Evolutionary conservation across 2,888 invertebrate species (phyloP), one percentile per base, ranked within the genome.

Genomic region (Lepidochrysops patricia): DNA sequence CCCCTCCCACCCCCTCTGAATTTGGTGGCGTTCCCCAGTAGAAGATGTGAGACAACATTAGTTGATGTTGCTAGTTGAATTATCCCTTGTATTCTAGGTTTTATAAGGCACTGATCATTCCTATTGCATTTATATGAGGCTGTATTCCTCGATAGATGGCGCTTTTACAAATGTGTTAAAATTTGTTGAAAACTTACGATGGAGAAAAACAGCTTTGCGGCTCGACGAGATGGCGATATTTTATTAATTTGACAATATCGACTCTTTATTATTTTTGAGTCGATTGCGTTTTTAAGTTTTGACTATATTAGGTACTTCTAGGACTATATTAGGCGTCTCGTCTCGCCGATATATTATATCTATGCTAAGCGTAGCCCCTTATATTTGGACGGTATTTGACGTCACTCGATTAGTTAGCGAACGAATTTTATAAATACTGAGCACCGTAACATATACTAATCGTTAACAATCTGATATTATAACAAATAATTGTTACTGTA

Each of bases 401-500:
- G 82, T 76, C 77, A 76, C 80, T 76, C 78, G 77, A 77, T 76
- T 88, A 89, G 87, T 80, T 89, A 88, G 87, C 80, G 82, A 89
- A 87, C 87, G 84, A 88, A 89, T 87, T 88, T 81, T 86, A 84
- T 79, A 79, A 62, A 77, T 82, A 86, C 77, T 75, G 84, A 84
- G 89, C 89, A 89, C 88, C 87, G 86, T 88, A 77, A 81, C 75
- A 79, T 82, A 77, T 77, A 76, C 76, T 79, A 77, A 73, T 79
- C 72, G 73, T 83, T 80, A 84, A 84, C 68, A 77, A 79, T 79
- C 66, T 68, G 71, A 74, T 72, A 79, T 73, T 75, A 77, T 72
- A 76, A 74, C 77, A 74, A 76, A 80, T 76, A 81, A 85, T 84
- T 84, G 84, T 86, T 86, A 82, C 77, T 77, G 86, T 88, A 87